Evolutionary conservation across 2,888 invertebrate species (phyloP).

Genomic region (Holacanthella duospinosa): DNA sequence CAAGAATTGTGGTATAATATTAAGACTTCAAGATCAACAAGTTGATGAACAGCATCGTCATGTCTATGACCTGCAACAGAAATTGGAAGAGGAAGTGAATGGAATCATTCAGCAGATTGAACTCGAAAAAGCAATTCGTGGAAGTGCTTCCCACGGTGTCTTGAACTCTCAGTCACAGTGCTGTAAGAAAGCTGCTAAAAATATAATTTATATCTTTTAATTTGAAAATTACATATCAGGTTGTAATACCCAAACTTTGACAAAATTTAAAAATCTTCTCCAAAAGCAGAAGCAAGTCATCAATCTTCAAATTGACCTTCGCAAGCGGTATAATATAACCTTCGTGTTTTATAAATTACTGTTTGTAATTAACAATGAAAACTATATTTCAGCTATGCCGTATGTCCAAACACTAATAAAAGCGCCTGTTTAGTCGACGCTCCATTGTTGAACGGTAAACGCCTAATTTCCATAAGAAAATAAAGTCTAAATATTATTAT

Average conservation of each 20-base stretch:
- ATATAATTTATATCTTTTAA: too few relatives aligned
- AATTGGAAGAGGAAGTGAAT: neutral
- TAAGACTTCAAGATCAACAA: neutral
- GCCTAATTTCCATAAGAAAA: too few relatives aligned
- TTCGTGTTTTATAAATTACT: neutral
- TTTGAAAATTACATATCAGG: too few relatives aligned
- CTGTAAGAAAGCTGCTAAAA: too few relatives aligned
- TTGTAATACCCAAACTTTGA: conserved; percentile 5
- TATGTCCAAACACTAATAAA: neutral
- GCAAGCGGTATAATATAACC: neutral
- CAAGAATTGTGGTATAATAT: too few relatives aligned
- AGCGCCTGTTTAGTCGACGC: neutral
- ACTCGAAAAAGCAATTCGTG: neutral
- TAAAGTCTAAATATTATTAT: neutral
- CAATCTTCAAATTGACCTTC: conserved; percentile 5
- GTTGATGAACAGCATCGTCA: neutral
- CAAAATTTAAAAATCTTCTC: neutral
- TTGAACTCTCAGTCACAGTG: too few relatives aligned
- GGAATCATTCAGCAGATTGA: neutral
- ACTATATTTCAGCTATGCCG: neutral
- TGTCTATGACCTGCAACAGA: neutral
- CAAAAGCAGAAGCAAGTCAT: conserved; percentile 10
- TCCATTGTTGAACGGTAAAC: conserved; percentile 3
- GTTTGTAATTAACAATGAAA: too few relatives aligned
- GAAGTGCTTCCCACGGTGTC: too few relatives aligned